Conservation (phyloP, 2,113 vertebrate species). For the Etheostoma cragini region DNA sequence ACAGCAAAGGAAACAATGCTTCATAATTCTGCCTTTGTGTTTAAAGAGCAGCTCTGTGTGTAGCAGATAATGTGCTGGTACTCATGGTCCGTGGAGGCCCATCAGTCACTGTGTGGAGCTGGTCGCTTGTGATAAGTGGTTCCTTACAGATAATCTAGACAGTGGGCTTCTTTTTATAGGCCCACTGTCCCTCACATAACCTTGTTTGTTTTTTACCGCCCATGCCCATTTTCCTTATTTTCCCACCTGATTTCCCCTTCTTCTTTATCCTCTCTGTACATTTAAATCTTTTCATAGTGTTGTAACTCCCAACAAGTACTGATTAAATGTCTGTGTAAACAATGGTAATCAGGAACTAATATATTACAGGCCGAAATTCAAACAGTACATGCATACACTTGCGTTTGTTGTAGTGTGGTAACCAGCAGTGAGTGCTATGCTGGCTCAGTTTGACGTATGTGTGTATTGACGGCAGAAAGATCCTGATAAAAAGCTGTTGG, state of each 20-base stretch:
- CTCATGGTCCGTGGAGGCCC: conserved; percentile 74
- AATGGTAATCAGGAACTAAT: conserved; percentile 24
- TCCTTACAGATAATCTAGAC: conserved; percentile 86
- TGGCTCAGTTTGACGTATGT: conserved; percentile 50
- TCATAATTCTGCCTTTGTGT: conserved; percentile 81
- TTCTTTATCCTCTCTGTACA: conserved; percentile 26
- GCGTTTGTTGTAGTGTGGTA: background rate
- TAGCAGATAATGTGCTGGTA: conserved; percentile 77
- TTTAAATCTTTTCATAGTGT: background rate
- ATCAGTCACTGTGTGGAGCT: conserved; percentile 81
- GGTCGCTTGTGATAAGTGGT: conserved; percentile 82
- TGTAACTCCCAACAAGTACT: conserved; percentile 8
- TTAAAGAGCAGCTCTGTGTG: conserved; percentile 81
- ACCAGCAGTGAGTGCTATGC: background rate
- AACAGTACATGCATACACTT: conserved; percentile 12
- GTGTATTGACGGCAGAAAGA: conserved; percentile 31
- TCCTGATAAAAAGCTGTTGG: conserved; percentile 33
- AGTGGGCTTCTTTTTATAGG: conserved; percentile 79
- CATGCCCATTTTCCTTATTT: conserved; percentile 46
- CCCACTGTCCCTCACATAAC: conserved; percentile 77
- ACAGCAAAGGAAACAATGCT: conserved; percentile 72
- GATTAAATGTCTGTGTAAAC: conserved; percentile 19
- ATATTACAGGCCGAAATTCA: conserved; percentile 15
- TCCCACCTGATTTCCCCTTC: conserved; percentile 29
- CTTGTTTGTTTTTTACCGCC: conserved; percentile 62